Evolutionary conservation across 2,113 vertebrate genomes (phyloP).

Genomic region (Hemiprocne comata): DNA sequence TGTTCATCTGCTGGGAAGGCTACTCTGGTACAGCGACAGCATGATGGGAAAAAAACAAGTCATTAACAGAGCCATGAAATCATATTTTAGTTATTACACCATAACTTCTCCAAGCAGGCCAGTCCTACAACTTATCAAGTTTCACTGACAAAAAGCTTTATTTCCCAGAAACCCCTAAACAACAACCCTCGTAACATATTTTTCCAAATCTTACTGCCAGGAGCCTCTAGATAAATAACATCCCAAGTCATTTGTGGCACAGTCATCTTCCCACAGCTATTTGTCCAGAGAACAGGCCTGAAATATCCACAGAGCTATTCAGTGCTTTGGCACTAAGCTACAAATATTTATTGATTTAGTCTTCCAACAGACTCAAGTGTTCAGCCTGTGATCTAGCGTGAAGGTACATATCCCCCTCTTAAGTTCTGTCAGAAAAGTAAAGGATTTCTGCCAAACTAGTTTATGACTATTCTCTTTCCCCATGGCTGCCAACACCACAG

Average conservation of each 20-base stretch:
- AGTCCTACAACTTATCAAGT: not conserved
- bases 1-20: fast-evolving
- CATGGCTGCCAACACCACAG: not conserved
- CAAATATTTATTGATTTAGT: conserved; percentile 18
- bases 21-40: not conserved
- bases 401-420: not conserved
- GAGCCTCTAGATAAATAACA: not conserved
- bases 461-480: not conserved
- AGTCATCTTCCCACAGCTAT: not conserved
- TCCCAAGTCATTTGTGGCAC: not conserved
- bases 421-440: not conserved
- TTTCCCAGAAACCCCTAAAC: not conserved
- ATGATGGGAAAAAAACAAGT: not conserved
- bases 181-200: not conserved
- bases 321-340: not conserved
- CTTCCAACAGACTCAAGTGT: not conserved
- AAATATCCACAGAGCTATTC: not conserved
- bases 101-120: not conserved
- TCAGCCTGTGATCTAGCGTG: not conserved
- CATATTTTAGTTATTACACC: not conserved
- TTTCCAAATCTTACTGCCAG: not conserved
- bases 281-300: not conserved
- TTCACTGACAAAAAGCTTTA: not conserved
- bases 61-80: not conserved
- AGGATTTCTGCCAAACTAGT: conserved; percentile 13